Conservation (phyloP, 2,113 vertebrate species). For the Neopipo cinnamomea region DNA sequence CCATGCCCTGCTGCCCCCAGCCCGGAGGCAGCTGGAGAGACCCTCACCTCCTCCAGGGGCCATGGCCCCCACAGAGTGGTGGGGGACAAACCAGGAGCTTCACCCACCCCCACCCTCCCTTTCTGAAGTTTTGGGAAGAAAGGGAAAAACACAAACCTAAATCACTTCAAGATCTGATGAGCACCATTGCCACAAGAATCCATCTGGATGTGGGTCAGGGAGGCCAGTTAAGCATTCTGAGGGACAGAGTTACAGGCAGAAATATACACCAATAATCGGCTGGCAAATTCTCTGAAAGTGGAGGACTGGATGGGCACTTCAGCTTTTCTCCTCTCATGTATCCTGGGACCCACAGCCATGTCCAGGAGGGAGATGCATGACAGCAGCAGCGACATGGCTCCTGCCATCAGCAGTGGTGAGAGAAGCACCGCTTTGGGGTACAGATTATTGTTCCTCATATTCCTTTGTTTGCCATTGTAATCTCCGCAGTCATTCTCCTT, state of each 20-base stretch:
- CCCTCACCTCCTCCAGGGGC: background rate
- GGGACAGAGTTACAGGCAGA: background rate
- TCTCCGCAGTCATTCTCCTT: conserved; percentile 63
- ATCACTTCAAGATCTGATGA: background rate
- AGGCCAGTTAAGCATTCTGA: background rate
- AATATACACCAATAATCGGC: fast-evolving
- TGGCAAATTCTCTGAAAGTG: background rate
- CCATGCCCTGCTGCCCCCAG: fast-evolving
- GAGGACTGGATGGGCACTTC: background rate
- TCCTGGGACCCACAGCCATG: background rate
- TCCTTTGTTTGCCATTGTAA: conserved; percentile 72
- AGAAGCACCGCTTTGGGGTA: background rate
- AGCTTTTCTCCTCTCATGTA: background rate
- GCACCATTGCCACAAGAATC: background rate
- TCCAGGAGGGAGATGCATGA: fast-evolving
- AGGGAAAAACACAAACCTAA: background rate
- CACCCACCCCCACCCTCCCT: background rate
- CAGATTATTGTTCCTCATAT: background rate
- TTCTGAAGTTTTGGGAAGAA: background rate
- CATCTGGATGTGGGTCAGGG: fast-evolving
- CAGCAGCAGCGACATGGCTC: fast-evolving
- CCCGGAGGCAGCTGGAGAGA: fast-evolving
- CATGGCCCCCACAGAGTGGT: fast-evolving
- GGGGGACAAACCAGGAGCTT: fast-evolving
- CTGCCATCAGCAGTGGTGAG: background rate